Evolutionary conservation across 2,888 invertebrate genomes (phyloP), one percentile per base, ranked within the genome.

Genomic region (Pyralis farinalis): DNA sequence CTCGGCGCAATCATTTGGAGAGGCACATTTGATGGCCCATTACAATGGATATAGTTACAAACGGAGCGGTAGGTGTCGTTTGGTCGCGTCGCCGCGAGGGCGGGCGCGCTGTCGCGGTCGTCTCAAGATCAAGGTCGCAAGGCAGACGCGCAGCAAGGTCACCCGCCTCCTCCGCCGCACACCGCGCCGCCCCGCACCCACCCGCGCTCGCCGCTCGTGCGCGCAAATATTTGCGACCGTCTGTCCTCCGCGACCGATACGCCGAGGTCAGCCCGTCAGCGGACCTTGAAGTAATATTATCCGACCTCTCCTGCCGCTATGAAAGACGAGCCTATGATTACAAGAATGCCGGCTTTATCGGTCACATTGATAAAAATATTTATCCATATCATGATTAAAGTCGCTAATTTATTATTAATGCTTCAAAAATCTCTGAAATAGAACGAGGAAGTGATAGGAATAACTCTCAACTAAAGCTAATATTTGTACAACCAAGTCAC

Each of bases 161-260:
- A 77, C 72, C 74, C 58, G 60, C 60, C 58, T 55, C 47, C 58
- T 45, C 48, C 58, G 16, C 16, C 25, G 25, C 59, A 51, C 58
- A 51, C 52, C 58, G 45, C 55, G 47, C 16, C 53, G 41, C 55
- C 44, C 48, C 48, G 40, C 57, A 34, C 53, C 43, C 41, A 46
- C 40, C 56, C 51, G 34, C 47, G 42, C 51, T 42, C 54, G 69
- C 71, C 69, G 65, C 71, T 62, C 71, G 61, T 69, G 77, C 77
- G 77, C 81, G 78, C 86, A 85, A 85, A 86, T 85, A 86, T 86
- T 85, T 86, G 83, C 84, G 82, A 77, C 78, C 77, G 86, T 84
- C 83, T 83, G 87, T 87, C 87, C 87, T 84, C 86, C 82, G 76
- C 85, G 87, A 85, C 87, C 87, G 87, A 87, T 87, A 87, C 76